Evolutionary conservation across 2,113 vertebrate genomes (phyloP).

Genomic region (Origma solitaria): DNA sequence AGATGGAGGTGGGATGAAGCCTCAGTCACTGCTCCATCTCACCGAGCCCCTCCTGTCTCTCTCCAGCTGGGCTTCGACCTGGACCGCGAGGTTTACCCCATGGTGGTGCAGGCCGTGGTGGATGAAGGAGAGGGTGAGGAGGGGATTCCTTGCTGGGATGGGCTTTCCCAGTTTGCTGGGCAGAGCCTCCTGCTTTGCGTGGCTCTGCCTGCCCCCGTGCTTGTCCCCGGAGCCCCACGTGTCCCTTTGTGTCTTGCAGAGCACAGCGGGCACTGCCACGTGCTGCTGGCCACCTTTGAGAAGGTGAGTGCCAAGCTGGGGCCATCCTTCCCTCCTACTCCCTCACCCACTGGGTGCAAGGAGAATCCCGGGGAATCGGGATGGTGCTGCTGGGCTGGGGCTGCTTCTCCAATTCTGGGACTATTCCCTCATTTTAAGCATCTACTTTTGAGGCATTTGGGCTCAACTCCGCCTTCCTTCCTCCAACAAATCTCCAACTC

Average conservation of each 20-base stretch:
- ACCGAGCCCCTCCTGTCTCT: neutral
- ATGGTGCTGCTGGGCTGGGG: neutral
- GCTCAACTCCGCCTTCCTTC: neutral
- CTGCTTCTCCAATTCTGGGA: neutral
- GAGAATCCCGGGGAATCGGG: accelerated
- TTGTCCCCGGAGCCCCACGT: accelerated
- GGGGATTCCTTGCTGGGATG: neutral
- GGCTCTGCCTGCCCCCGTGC: neutral
- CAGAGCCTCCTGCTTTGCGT: neutral
- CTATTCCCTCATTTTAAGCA: neutral
- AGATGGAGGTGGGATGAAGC: neutral
- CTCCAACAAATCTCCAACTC: neutral
- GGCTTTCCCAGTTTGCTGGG: neutral
- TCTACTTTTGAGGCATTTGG: neutral
- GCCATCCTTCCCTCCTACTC: neutral
- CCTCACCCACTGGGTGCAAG: accelerated
- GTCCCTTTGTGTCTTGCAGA: conserved; percentile 74
- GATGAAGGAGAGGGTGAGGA: conserved; percentile 87
- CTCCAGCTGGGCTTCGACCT: conserved; percentile 88
- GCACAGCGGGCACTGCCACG: conserved; percentile 90
- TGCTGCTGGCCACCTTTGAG: conserved; percentile 94
- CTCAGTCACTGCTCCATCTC: neutral
- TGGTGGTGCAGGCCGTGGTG: conserved; percentile 94
- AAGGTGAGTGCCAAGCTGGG: conserved; percentile 76
- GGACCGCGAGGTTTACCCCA: conserved; percentile 92